phyloP scores from a whole-genome alignment of 37 sponge, comb jelly and placozoan species.

The Aphrocallistes beatrix region DNA sequence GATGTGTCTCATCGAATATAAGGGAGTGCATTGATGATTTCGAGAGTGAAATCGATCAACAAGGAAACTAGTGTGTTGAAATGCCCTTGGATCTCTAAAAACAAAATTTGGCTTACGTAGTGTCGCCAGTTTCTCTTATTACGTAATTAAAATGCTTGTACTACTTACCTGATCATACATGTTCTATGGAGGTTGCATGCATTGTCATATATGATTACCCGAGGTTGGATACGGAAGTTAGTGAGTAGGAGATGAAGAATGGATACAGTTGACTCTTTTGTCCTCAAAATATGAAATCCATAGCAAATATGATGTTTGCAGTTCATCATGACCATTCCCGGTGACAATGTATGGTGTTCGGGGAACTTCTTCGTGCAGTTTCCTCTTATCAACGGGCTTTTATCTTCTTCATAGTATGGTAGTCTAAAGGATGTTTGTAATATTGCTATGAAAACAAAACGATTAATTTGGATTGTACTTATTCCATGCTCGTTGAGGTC shows the following conservation, averaged over 20 bases:
- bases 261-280: not conserved
- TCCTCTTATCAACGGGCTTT: not conserved
- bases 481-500: too few relatives aligned
- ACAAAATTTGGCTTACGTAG: too few relatives aligned
- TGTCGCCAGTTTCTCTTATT: too few relatives aligned
- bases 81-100: not conserved
- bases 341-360: not conserved
- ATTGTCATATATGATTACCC: too few relatives aligned
- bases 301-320: not conserved
- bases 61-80: not conserved
- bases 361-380: not conserved
- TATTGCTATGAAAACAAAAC: too few relatives aligned
- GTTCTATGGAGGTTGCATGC: not conserved
- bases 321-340: not conserved
- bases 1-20: too few relatives aligned
- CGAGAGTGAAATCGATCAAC: not conserved
- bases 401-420: not conserved
- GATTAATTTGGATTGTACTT: too few relatives aligned
- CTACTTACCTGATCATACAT: not conserved
- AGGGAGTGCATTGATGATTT: not conserved
- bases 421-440: too few relatives aligned
- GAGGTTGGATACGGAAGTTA: too few relatives aligned
- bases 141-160: too few relatives aligned
- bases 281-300: not conserved
- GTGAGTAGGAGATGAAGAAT: too few relatives aligned